phyloP scores from a whole-genome alignment of 1,140 invertebrate genomes.

The Drosophila funebris region DNA sequence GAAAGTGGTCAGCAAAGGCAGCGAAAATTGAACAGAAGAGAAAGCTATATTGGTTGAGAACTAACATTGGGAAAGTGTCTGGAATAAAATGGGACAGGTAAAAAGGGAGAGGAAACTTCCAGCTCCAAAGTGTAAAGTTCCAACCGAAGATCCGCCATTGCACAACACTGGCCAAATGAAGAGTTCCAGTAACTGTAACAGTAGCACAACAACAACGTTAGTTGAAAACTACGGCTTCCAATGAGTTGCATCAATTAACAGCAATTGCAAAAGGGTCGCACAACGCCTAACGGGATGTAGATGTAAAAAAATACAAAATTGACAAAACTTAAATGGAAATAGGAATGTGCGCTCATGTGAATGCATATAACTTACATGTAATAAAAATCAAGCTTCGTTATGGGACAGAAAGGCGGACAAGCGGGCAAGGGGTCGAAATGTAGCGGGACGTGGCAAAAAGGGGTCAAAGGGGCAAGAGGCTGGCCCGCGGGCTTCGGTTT shows the following conservation, averaged over 20 bases:
- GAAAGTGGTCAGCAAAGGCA: no score
- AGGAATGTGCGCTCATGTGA: constrained; percentile 48
- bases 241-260: constrained; percentile 22
- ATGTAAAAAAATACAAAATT: constrained; percentile 6
- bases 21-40: no score
- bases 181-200: neutral
- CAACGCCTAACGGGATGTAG: constrained; percentile 14
- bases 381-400: constrained; percentile 59
- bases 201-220: no score
- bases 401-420: constrained; percentile 28
- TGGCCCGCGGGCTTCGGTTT: constrained; percentile 28
- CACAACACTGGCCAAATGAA: neutral
- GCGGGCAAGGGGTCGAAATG: neutral
- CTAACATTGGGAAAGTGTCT: no score
- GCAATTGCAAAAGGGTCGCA: constrained; percentile 41
- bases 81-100: no score
- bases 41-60: no score
- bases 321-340: neutral
- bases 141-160: no score
- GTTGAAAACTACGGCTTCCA: neutral
- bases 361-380: constrained; percentile 61
- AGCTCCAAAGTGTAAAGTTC: no score
- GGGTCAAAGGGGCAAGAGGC: neutral
- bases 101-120: no score
- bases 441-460: neutral